Evolutionary conservation across 2,797 vertebrate species (phyloP).

Genomic region (Paedocypris micromegethes): DNA sequence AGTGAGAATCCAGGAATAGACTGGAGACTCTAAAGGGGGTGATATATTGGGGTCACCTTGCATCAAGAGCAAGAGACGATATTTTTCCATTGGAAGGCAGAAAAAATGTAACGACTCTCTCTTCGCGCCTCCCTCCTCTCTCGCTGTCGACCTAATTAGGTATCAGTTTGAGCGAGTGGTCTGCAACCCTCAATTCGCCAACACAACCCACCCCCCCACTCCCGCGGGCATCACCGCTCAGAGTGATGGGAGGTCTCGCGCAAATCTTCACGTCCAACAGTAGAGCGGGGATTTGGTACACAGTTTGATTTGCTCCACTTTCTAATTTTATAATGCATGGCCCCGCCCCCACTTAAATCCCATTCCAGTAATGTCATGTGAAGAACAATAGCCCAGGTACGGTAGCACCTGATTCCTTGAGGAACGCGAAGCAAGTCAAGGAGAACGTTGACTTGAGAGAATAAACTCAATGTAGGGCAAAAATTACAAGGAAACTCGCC

Average conservation of each 20-base stretch:
- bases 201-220: slow-evolving; percentile 66
- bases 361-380: slow-evolving; percentile 73
- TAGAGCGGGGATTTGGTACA: slow-evolving; percentile 72
- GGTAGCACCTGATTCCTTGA: slow-evolving; percentile 58
- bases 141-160: slow-evolving; percentile 80
- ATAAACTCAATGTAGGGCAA: slow-evolving; percentile 46
- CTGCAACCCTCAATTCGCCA: slow-evolving; percentile 58
- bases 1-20: slow-evolving; percentile 69
- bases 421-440: slow-evolving; percentile 67
- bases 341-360: slow-evolving; percentile 66
- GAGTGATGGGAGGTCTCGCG: slow-evolving; percentile 71
- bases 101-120: slow-evolving; percentile 47
- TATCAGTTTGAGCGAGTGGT: slow-evolving; percentile 69
- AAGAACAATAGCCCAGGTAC: slow-evolving; percentile 75
- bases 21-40: slow-evolving; percentile 60
- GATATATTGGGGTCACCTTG: slow-evolving; percentile 84
- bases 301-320: slow-evolving; percentile 80
- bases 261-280: slow-evolving; percentile 66
- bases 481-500: slow-evolving; percentile 35
- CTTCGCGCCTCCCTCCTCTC: slow-evolving; percentile 66
- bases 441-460: slow-evolving; percentile 42
- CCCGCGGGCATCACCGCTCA: slow-evolving; percentile 69
- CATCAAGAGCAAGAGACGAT: slow-evolving; percentile 69
- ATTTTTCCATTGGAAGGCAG: slow-evolving; percentile 69
- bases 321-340: slow-evolving; percentile 77